Evolutionary conservation across 2,888 invertebrate genomes (phyloP).

Genomic region (Eupelmus urozonus): DNA sequence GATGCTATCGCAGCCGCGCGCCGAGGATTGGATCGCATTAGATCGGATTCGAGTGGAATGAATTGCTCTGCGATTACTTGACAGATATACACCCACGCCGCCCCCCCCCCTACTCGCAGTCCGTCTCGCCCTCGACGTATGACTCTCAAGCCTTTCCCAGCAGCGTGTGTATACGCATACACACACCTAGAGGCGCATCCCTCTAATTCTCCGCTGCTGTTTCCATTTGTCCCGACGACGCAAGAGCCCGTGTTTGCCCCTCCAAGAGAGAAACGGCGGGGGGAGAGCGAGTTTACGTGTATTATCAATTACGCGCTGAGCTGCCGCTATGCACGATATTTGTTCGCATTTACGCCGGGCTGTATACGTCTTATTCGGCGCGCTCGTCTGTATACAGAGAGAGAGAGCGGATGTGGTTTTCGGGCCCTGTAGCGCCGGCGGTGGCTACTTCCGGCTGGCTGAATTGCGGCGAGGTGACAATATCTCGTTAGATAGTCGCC

Average conservation of each 20-base stretch:
- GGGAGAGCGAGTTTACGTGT: constrained; percentile 44
- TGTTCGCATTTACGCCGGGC: constrained; percentile 53
- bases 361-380: constrained; percentile 14
- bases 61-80: constrained; percentile 59
- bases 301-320: constrained; percentile 57
- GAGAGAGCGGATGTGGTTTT: constrained; percentile 17
- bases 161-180: background rate
- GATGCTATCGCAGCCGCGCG: constrained; percentile 2
- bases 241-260: constrained; percentile 2
- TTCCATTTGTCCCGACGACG: constrained; percentile 35
- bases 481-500: constrained; percentile 52
- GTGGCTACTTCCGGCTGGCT: constrained; percentile 26
- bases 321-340: constrained; percentile 53
- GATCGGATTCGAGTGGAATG: constrained; percentile 59
- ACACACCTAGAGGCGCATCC: background rate
- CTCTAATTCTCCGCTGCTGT: constrained; percentile 48
- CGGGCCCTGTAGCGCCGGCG: background rate
- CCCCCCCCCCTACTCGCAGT: background rate
- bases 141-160: background rate
- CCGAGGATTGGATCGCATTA: constrained; percentile 57
- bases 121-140: constrained; percentile 1
- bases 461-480: constrained; percentile 52
- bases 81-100: constrained; percentile 49
- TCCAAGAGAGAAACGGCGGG: background rate
- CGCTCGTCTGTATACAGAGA: no score